These are phyloP conservation scores for Zonitis immaculata DNA, from an alignment of 2,888 invertebrate species.

Conservation along the genomic window DNA sequence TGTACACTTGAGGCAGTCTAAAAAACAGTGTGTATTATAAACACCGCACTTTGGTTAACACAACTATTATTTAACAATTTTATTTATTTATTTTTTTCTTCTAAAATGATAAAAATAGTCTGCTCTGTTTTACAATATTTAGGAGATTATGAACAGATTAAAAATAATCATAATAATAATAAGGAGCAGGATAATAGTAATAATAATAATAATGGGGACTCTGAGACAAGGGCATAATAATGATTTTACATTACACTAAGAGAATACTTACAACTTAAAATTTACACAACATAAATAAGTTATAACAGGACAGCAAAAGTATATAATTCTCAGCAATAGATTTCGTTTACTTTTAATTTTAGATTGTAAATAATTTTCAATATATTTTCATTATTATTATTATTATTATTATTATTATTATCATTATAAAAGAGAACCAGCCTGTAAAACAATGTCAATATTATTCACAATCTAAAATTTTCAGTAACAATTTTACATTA, in stretches of 20 bases:
- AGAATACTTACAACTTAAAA: slow-evolving; percentile 40
- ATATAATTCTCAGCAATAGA: slow-evolving; percentile 3
- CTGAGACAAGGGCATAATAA: neutral
- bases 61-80: slow-evolving; percentile 33
- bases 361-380: neutral
- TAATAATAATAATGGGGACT: neutral
- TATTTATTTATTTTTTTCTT: slow-evolving; percentile 24
- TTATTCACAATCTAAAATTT: slow-evolving; percentile 2
- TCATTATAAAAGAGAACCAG: neutral
- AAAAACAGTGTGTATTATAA: slow-evolving; percentile 16
- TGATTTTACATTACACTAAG: slow-evolving; percentile 31
- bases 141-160: slow-evolving; percentile 16
- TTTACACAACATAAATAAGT: slow-evolving; percentile 31
- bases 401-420: no score
- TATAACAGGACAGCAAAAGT: slow-evolving; percentile 20
- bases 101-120: slow-evolving; percentile 42
- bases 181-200: neutral
- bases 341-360: neutral
- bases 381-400: no score
- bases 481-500: slow-evolving; percentile 7
- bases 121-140: slow-evolving; percentile 47
- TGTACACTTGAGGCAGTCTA: slow-evolving; percentile 27
- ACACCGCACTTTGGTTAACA: slow-evolving; percentile 31
- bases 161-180: neutral
- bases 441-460: neutral